These are phyloP conservation scores for Ptychoptera contaminata DNA, from an alignment of 2,888 invertebrate species.

Conservation along the genomic window DNA sequence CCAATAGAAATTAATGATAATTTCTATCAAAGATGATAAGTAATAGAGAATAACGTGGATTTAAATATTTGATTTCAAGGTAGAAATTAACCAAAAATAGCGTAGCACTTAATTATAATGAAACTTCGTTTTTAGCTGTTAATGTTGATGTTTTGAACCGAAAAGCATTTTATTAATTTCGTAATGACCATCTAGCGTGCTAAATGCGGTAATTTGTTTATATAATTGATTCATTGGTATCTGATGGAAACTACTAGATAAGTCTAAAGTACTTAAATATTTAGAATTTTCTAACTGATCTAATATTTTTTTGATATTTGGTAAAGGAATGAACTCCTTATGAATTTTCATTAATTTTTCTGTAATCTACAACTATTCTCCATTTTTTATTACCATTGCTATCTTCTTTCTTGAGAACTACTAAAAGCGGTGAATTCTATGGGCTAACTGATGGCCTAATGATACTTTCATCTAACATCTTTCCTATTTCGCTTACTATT, in stretches of 20 bases:
- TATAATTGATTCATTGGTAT: too few species aligned
- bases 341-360: conserved; percentile 22
- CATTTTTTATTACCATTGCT: conserved; percentile 15
- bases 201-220: too few species aligned
- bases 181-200: too few species aligned
- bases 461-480: conserved; percentile 16
- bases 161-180: not conserved
- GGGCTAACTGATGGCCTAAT: conserved; percentile 15
- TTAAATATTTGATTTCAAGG: not conserved
- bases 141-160: not conserved
- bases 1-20: conserved; percentile 14
- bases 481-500: conserved; percentile 14
- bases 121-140: too few species aligned
- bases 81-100: too few species aligned
- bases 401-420: conserved; percentile 20
- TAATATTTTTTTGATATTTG: too few species aligned
- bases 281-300: conserved; percentile 20
- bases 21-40: conserved; percentile 14
- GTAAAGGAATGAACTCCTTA: conserved; percentile 19
- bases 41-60: conserved; percentile 3
- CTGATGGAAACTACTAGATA: conserved; percentile 24
- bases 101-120: too few species aligned
- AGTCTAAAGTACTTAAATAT: conserved; percentile 22
- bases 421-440: conserved; percentile 13
- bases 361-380: conserved; percentile 22